These are phyloP conservation scores for Arctia plantaginis DNA, from an alignment of 2,888 invertebrate genomes.

Conservation along the genomic window DNA sequence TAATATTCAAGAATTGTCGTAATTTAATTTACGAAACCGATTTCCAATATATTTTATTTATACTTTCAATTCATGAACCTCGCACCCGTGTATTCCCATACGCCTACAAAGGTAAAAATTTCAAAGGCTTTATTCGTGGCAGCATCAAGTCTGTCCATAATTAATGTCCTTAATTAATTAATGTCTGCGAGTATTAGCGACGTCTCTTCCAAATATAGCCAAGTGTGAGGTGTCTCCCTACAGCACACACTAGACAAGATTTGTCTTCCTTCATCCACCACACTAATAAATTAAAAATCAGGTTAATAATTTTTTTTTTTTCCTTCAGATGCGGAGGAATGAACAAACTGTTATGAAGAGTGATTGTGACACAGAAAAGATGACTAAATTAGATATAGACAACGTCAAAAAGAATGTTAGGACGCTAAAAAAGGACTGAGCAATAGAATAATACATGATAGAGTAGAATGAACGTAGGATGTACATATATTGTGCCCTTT, in stretches of 20 bases:
- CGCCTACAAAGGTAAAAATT: background rate
- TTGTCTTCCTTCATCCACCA: background rate
- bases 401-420: background rate
- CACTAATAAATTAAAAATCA: background rate
- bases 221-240: background rate
- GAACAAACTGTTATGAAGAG: background rate
- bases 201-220: background rate
- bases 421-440: too few species aligned
- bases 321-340: background rate
- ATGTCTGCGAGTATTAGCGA: background rate
- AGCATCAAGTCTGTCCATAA: background rate
- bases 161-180: too few species aligned
- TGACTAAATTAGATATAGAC: background rate
- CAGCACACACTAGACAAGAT: background rate
- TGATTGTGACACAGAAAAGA: background rate
- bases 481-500: too few species aligned
- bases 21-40: background rate
- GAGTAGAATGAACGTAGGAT: too few species aligned
- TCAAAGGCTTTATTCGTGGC: background rate
- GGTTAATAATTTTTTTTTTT: background rate
- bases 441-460: too few species aligned
- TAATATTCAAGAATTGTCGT: background rate
- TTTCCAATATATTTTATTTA: slow-evolving; percentile 11
- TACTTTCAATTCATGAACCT: background rate
- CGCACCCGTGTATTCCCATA: too few species aligned